Conservation (phyloP, 1,140 invertebrate species). For the Drosophila ambigua region DNA sequence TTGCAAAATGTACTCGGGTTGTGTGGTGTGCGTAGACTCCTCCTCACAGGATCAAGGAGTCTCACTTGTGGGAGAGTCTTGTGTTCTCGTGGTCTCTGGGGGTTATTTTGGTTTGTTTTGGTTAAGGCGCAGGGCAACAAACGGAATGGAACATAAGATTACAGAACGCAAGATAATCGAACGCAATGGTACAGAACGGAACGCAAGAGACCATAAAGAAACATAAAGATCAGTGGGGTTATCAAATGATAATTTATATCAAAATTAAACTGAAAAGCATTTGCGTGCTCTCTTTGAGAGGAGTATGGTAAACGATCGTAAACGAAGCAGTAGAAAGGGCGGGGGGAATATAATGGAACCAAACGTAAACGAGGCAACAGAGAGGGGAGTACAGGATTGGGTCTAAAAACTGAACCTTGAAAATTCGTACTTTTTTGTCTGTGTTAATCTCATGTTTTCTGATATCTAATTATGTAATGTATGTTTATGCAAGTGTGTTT, state of each 20-base stretch:
- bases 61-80: conserved; percentile 12
- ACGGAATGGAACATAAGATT: conserved; percentile 10
- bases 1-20: conserved; percentile 60
- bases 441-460: not conserved
- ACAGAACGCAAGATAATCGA: conserved; percentile 9
- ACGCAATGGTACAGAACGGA: conserved; percentile 11
- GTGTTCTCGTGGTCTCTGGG: conserved; percentile 9
- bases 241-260: too few relatives aligned
- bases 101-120: not conserved
- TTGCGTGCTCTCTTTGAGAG: too few relatives aligned
- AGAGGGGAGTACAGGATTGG: too few relatives aligned
- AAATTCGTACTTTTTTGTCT: too few relatives aligned
- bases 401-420: not conserved
- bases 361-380: too few relatives aligned
- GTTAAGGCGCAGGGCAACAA: not conserved
- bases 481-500: conserved; percentile 15
- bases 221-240: not conserved
- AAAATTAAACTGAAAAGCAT: too few relatives aligned
- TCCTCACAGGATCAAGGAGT: not conserved
- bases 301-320: too few relatives aligned
- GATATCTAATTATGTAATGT: conserved; percentile 4
- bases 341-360: too few relatives aligned
- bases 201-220: not conserved
- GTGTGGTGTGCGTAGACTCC: conserved; percentile 11
- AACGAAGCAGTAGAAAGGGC: too few relatives aligned